phyloP scores from a whole-genome alignment of 2,113 vertebrate genomes.

The Macrotis lagotis region DNA sequence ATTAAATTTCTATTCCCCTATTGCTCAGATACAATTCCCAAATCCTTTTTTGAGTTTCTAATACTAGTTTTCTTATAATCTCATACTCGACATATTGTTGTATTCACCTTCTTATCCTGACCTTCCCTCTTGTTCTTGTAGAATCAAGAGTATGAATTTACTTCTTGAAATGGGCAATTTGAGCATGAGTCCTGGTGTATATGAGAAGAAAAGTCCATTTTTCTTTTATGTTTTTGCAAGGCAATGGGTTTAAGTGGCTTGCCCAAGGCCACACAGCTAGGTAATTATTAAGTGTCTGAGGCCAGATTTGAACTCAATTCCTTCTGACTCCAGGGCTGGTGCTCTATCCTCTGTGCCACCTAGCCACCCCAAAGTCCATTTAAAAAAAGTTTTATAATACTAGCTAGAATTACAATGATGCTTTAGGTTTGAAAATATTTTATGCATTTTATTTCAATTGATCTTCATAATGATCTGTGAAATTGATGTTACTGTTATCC shows the following conservation, averaged over 20 bases:
- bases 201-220: too few relatives aligned
- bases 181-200: background rate
- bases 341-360: too few relatives aligned
- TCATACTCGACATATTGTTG: background rate
- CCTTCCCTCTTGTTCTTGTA: background rate
- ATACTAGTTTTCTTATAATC: background rate
- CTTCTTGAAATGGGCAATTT: background rate
- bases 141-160: background rate
- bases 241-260: too few relatives aligned
- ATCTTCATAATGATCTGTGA: background rate
- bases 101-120: background rate
- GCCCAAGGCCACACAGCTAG: too few relatives aligned
- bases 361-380: background rate
- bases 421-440: background rate
- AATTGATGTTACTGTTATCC: background rate
- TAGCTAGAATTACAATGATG: background rate
- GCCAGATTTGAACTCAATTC: too few relatives aligned
- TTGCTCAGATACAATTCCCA: too few relatives aligned
- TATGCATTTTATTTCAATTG: background rate
- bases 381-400: background rate
- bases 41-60: background rate
- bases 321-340: too few relatives aligned
- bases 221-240: too few relatives aligned
- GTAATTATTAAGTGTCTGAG: too few relatives aligned
- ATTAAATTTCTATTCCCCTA: background rate